Conservation (phyloP, 2,888 invertebrate genomes). For the Tenthredo amoena region DNA sequence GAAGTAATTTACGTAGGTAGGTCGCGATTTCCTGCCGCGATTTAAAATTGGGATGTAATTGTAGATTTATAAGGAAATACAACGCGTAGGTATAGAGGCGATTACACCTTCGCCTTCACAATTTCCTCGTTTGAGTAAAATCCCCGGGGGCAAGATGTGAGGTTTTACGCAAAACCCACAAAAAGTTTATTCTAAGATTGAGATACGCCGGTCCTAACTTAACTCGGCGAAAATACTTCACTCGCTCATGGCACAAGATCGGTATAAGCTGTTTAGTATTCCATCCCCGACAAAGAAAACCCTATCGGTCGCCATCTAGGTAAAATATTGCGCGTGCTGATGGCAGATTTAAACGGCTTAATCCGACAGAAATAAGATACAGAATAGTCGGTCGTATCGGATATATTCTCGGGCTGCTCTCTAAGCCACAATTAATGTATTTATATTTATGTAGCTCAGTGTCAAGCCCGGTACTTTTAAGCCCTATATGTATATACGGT, state of each 20-base stretch:
- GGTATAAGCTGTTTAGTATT: conserved; percentile 70
- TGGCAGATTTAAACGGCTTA: conserved; percentile 66
- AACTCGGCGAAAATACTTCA: conserved; percentile 38
- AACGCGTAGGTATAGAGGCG: background rate
- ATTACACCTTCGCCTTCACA: background rate
- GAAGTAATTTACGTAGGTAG: background rate
- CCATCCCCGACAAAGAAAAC: conserved; percentile 66
- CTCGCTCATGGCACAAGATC: conserved; percentile 47
- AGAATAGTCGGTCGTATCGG: conserved; percentile 18
- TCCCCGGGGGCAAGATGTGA: background rate
- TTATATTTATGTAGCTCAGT: conserved; percentile 13
- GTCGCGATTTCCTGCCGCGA: background rate
- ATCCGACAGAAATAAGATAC: conserved; percentile 66
- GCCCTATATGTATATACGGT: background rate
- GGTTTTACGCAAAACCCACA: conserved; percentile 56
- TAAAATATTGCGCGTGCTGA: conserved; percentile 72
- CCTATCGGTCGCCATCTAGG: conserved; percentile 72
- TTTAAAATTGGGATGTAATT: background rate
- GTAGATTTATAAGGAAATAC: background rate
- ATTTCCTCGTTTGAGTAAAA: background rate
- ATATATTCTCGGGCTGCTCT: background rate
- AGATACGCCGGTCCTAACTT: conserved; percentile 59
- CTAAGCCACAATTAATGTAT: conserved; percentile 8
- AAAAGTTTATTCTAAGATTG: conserved; percentile 67
- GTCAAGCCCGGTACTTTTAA: background rate